Evolutionary conservation across 1,140 invertebrate genomes (phyloP).

Genomic region (Brachionus calyciflorus): DNA sequence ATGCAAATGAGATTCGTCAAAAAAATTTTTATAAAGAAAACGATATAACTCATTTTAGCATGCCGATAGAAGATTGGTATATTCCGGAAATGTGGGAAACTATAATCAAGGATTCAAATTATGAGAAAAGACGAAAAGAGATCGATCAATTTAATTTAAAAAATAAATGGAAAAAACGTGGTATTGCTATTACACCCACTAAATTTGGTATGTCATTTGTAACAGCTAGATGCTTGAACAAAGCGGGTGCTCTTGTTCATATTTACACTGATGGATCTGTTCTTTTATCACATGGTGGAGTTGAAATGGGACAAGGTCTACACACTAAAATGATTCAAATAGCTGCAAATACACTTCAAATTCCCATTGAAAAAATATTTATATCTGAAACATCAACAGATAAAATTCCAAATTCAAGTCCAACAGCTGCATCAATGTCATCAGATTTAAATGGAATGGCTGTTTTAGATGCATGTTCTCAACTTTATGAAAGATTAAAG

Average conservation of each 20-base stretch:
- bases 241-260: constrained; percentile 79
- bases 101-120: constrained; percentile 71
- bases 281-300: constrained; percentile 81
- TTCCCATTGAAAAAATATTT: constrained; percentile 75
- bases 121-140: constrained; percentile 64
- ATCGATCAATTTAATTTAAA: constrained; percentile 74
- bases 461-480: constrained; percentile 59
- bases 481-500: constrained; percentile 34
- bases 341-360: constrained; percentile 63
- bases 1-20: constrained; percentile 63
- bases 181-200: constrained; percentile 78
- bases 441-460: constrained; percentile 95
- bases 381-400: constrained; percentile 84
- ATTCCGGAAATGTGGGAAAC: constrained; percentile 78
- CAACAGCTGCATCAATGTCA: constrained; percentile 83
- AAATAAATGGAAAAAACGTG: constrained; percentile 81
- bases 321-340: constrained; percentile 92
- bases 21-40: constrained; percentile 80
- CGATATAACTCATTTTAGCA: constrained; percentile 75
- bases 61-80: constrained; percentile 73
- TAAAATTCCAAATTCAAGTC: constrained; percentile 87
- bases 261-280: constrained; percentile 88
- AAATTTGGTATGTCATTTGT: constrained; percentile 87
- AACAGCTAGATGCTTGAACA: constrained; percentile 76
- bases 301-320: constrained; percentile 92